phyloP scores from a whole-genome alignment of 2,888 invertebrate species.

The Malacosoma neustria region DNA sequence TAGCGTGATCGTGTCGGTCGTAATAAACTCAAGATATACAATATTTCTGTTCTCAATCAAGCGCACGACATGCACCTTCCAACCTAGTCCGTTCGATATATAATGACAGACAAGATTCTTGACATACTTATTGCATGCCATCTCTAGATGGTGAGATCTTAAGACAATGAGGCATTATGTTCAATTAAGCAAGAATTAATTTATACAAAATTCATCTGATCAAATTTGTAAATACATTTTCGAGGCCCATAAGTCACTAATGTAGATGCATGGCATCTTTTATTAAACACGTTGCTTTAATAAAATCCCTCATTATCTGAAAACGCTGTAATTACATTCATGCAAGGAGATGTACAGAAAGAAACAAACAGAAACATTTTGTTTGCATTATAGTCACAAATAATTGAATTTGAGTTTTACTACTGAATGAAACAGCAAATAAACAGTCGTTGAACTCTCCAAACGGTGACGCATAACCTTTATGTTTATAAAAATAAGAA shows the following conservation, averaged over 20 bases:
- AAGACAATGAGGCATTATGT: not conserved
- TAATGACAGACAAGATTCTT: conserved; percentile 5
- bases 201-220: too few species aligned
- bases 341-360: too few species aligned
- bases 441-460: not conserved
- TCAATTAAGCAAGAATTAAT: too few species aligned
- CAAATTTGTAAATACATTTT: too few species aligned
- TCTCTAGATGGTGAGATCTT: not conserved
- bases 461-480: not conserved
- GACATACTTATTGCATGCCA: conserved; percentile 4
- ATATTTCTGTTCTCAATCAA: not conserved
- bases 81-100: not conserved
- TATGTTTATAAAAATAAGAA: not conserved
- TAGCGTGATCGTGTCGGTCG: conserved; percentile 8
- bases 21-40: not conserved
- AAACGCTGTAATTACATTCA: too few species aligned
- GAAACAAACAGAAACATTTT: too few species aligned
- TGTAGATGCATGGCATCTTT: too few species aligned
- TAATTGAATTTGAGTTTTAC: not conserved
- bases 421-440: not conserved
- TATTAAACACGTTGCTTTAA: too few species aligned
- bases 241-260: too few species aligned
- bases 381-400: too few species aligned
- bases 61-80: not conserved
- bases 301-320: too few species aligned